phyloP scores from a whole-genome alignment of 2,113 vertebrate species.

The Drymodes brunneopygia region DNA sequence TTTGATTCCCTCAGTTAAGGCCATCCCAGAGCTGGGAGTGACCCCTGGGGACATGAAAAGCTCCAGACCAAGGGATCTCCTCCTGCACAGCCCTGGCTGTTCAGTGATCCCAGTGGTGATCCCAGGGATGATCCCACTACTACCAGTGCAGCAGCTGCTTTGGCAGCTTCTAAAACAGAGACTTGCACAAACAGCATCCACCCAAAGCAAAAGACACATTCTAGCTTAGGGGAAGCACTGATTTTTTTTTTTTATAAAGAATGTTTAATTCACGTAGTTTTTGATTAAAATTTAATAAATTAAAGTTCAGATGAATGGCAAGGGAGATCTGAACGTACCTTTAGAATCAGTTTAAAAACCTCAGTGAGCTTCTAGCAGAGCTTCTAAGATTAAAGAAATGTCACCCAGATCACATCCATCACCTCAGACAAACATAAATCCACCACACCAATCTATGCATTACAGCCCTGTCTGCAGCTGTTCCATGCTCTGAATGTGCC shows the following conservation, averaged over 20 bases:
- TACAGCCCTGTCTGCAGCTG: neutral
- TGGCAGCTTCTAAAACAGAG: neutral
- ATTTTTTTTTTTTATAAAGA: neutral
- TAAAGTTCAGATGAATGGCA: neutral
- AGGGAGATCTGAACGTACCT: neutral
- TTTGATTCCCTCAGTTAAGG: neutral
- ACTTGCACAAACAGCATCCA: neutral
- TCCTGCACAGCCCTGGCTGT: neutral
- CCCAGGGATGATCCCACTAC: neutral
- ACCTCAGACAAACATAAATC: neutral
- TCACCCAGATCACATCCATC: neutral
- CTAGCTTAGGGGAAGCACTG: neutral
- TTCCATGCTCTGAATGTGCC: neutral
- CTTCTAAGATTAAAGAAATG: neutral
- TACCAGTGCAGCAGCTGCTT: neutral
- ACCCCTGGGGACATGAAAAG: neutral
- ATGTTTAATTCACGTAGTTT: neutral
- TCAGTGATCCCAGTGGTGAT: neutral
- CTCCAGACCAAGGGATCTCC: neutral
- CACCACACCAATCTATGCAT: neutral
- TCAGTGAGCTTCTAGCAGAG: neutral
- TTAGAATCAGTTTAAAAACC: neutral
- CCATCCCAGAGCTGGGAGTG: neutral
- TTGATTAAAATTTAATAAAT: neutral
- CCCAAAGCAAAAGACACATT: neutral